A percentile compares a stretch with the other conserved stretches of the same genome.
These are phyloP conservation scores for Drosophila anomalata DNA, from an alignment of 2,888 invertebrate species.

Conservation along the genomic window DNA sequence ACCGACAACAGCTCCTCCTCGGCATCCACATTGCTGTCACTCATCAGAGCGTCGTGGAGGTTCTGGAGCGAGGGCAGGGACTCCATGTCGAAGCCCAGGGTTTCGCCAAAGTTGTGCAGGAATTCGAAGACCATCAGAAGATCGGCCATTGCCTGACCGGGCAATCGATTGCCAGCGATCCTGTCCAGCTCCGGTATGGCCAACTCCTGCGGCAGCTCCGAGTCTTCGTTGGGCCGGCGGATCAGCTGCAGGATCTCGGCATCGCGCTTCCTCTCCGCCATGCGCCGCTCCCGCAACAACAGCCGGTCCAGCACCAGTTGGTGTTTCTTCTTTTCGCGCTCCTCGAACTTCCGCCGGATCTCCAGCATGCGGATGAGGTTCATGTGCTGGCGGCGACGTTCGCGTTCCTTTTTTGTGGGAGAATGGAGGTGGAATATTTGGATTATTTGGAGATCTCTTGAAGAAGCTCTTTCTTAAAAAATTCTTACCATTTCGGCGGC, in stretches of 20 bases:
- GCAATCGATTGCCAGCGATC: constrained; percentile 91
- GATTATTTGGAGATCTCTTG: neutral
- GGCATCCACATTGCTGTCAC: constrained; percentile 90
- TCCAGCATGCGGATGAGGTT: constrained; percentile 94
- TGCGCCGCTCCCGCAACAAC: constrained; percentile 92
- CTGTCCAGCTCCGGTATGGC: constrained; percentile 89
- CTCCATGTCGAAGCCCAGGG: constrained; percentile 96
- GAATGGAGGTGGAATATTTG: neutral
- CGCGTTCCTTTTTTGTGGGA: constrained; percentile 88
- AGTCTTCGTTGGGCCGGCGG: constrained; percentile 95
- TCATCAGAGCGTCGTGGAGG: constrained; percentile 92
- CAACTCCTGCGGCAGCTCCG: constrained; percentile 91
- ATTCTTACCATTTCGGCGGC: constrained; percentile 91
- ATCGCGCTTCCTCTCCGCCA: constrained; percentile 89
- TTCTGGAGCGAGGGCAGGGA: constrained; percentile 93
- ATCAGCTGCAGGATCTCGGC: constrained; percentile 88
- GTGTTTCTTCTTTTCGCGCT: constrained; percentile 88
- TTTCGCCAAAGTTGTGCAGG: constrained; percentile 97
- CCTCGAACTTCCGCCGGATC: constrained; percentile 93
- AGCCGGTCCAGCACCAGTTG: constrained; percentile 92
- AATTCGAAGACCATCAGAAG: constrained; percentile 98
- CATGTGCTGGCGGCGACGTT: constrained; percentile 95
- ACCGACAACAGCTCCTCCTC: constrained; percentile 95
- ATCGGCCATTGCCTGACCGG: constrained; percentile 96
- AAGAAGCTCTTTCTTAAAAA: too few species aligned